Percentiles rank a stretch among this genome's conserved stretches.
Conservation (phyloP, 2,113 vertebrate species). For the Henicopernis longicauda region DNA sequence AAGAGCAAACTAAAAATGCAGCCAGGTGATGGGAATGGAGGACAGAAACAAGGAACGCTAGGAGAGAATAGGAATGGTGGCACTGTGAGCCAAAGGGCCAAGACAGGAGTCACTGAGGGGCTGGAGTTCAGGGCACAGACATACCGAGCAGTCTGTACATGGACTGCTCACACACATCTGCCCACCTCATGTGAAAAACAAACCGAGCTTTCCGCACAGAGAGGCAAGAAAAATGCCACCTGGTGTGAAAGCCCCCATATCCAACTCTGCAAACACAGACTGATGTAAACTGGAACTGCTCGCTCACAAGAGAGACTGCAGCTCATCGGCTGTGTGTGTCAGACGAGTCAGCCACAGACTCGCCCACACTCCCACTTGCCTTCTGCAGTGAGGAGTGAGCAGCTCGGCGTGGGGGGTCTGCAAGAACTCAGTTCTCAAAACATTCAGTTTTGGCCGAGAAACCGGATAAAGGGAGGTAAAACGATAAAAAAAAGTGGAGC, state of each 20-base stretch:
- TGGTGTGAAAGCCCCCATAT: not conserved
- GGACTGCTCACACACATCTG: not conserved
- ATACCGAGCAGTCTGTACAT: not conserved
- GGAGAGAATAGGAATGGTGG: not conserved
- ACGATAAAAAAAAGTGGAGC: not conserved
- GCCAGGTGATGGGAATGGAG: not conserved
- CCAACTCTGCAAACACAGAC: not conserved
- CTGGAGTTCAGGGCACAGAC: not conserved
- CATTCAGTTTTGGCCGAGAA: not conserved
- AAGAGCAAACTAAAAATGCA: not conserved
- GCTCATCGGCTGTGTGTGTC: not conserved
- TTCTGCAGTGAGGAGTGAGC: not conserved
- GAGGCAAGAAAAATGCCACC: not conserved
- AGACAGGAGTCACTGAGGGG: not conserved
- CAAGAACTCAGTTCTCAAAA: not conserved
- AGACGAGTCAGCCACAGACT: not conserved
- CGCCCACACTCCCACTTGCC: not conserved
- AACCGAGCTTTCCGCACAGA: not conserved
- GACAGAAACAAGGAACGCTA: not conserved
- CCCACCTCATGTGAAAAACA: not conserved
- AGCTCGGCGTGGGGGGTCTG: not conserved
- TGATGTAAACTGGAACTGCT: not conserved
- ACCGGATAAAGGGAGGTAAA: not conserved
- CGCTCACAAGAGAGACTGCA: not conserved
- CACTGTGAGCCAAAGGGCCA: not conserved